phyloP scores from a whole-genome alignment of 2,113 vertebrate genomes.

The Gopherus flavomarginatus region DNA sequence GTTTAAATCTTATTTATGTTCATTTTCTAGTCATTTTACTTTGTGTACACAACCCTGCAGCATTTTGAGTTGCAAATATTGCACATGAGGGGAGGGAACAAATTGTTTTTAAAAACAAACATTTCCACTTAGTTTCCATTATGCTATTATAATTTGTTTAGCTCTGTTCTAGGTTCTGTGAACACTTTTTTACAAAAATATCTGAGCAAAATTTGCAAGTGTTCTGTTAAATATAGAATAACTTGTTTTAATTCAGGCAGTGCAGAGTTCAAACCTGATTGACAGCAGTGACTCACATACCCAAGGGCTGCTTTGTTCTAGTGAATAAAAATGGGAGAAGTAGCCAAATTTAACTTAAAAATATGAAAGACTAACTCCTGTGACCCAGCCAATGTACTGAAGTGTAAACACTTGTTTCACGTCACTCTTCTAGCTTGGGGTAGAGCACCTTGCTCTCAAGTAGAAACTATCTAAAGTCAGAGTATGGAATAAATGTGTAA shows the following conservation, averaged over 20 bases:
- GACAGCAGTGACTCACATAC: not conserved
- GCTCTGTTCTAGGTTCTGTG: not conserved
- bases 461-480: too few relatives aligned
- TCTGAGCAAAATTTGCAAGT: not conserved
- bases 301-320: not conserved
- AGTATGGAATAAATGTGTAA: fast-evolving
- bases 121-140: not conserved
- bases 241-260: not conserved
- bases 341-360: not conserved
- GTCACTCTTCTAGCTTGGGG: not conserved
- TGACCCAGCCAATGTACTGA: fast-evolving
- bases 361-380: not conserved
- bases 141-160: not conserved
- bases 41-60: fast-evolving
- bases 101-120: not conserved
- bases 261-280: not conserved
- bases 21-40: not conserved
- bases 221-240: not conserved
- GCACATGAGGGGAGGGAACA: not conserved
- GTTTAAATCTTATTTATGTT: fast-evolving
- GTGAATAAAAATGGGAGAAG: fast-evolving
- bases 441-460: not conserved
- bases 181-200: not conserved
- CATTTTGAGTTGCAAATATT: not conserved
- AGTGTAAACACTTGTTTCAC: not conserved